Evolutionary conservation across 2,797 vertebrate genomes (phyloP), one percentile per base, ranked within the genome.

Genomic region (Lepus oiostolus): DNA sequence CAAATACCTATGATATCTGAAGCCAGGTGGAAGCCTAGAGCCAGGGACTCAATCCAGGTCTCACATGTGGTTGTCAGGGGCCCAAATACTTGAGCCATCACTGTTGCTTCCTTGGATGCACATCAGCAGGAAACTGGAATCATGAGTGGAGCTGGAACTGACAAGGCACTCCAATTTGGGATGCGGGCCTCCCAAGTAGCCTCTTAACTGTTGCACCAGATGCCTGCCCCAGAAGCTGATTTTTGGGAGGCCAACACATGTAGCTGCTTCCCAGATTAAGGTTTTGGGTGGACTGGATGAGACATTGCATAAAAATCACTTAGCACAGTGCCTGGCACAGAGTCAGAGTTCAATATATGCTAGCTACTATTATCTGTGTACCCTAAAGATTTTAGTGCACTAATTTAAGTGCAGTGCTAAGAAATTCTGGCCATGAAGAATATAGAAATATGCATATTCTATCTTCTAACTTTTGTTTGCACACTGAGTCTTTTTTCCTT

Each of bases 391-490:
- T 5, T 14, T 26, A 4, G 0, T 38, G 68, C 42, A 22, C 26
- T 87, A 13, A 75, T 54, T 70, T 79, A 77, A 81, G 21, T 28
- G 21, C 17, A 54, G 19, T 35, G 10, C 35, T 87, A 32, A 85
- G 50, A 87, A 70, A 80, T 14, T 74, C 4, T 10, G 16, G 38
- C 6, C 68, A 32, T 2, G 11, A 47, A 58, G 32, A 32, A 47
- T 70, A 85, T 22, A 62, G 70, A 93, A 85, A 87, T 71, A 71
- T 54, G n/a, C 91, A 90, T 81, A 11, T 91, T 91, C 26, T 94
- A 77, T 94, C 95, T 96, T 94, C 85, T 63, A 81, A 95, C 86
- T 76, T 97, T 89, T 95, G 75, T 95, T 94, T 94, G 88, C 93
- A 93, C 58, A 58, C 47, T 67, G 32, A 21, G n/a, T 95, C 95